Evolutionary conservation across 2,113 vertebrate genomes (phyloP).

Genomic region (Orcinus orca): DNA sequence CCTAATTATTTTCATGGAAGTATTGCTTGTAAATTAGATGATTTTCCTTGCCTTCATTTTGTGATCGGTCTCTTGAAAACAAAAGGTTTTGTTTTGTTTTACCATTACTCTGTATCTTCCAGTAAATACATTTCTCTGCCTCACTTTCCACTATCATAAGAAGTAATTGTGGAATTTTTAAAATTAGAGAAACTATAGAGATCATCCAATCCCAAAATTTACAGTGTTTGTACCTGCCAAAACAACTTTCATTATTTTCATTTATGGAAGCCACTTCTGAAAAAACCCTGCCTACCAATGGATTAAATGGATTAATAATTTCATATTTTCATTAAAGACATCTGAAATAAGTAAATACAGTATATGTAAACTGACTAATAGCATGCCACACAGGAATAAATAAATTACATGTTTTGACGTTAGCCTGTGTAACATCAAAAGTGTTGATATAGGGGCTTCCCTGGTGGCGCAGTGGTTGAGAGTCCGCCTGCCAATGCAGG

Average conservation of each 20-base stretch:
- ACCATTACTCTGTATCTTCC: neutral
- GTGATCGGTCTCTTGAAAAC: neutral
- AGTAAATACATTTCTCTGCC: neutral
- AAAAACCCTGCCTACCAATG: neutral
- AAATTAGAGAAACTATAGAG: neutral
- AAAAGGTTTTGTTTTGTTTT: neutral
- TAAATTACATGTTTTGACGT: neutral
- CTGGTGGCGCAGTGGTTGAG: no score
- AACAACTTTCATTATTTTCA: neutral
- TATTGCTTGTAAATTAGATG: neutral
- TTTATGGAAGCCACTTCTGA: neutral
- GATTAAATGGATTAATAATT: neutral
- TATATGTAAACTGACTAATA: neutral
- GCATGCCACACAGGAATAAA: neutral
- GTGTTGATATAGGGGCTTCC: no score
- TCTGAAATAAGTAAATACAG: neutral
- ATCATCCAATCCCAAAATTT: neutral
- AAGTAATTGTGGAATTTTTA: neutral
- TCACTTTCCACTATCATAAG: neutral
- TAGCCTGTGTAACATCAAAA: neutral
- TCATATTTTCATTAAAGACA: neutral
- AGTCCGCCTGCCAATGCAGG: fast-evolving
- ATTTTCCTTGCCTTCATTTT: neutral
- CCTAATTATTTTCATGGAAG: neutral
- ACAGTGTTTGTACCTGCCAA: neutral